Conservation (phyloP, 2,113 vertebrate genomes). For the Lophius piscatorius region DNA sequence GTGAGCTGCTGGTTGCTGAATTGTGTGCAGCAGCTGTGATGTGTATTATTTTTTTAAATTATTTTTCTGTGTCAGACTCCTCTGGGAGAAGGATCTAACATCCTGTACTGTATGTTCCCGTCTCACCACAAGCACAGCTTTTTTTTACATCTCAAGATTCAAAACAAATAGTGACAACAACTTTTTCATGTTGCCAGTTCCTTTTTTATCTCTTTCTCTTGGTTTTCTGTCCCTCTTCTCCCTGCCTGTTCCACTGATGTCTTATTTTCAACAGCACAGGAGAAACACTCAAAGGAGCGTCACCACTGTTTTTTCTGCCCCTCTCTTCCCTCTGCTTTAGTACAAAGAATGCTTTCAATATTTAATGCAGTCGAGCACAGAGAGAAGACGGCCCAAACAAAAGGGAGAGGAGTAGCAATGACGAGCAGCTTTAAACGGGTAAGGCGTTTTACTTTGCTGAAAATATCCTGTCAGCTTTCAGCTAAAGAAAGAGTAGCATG, state of each 20-base stretch:
- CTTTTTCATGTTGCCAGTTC: slow-evolving; percentile 51
- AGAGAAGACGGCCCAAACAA: slow-evolving; percentile 52
- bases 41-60: slow-evolving; percentile 15
- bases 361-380: slow-evolving; percentile 58
- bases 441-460: slow-evolving; percentile 48
- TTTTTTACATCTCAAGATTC: slow-evolving; percentile 49
- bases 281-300: slow-evolving; percentile 49
- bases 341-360: slow-evolving; percentile 67
- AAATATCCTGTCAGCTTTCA: slow-evolving; percentile 37
- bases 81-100: slow-evolving; percentile 52
- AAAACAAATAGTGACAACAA: slow-evolving; percentile 68
- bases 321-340: slow-evolving; percentile 17
- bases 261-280: slow-evolving; percentile 58
- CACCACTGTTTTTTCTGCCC: slow-evolving; percentile 27
- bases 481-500: not conserved
- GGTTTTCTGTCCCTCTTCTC: not conserved
- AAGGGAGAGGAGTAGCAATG: slow-evolving; percentile 49
- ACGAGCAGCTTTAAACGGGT: slow-evolving; percentile 50
- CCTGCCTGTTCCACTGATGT: slow-evolving; percentile 47
- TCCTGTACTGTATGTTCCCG: slow-evolving; percentile 47
- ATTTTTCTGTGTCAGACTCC: slow-evolving; percentile 43
- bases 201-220: not conserved
- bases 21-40: slow-evolving; percentile 24
- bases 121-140: slow-evolving; percentile 45
- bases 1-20: slow-evolving; percentile 20